Evolutionary conservation across 30 jellyfish, hydroid and myxozoan species (phyloP).

Genomic region (Catostylus mosaicus): DNA sequence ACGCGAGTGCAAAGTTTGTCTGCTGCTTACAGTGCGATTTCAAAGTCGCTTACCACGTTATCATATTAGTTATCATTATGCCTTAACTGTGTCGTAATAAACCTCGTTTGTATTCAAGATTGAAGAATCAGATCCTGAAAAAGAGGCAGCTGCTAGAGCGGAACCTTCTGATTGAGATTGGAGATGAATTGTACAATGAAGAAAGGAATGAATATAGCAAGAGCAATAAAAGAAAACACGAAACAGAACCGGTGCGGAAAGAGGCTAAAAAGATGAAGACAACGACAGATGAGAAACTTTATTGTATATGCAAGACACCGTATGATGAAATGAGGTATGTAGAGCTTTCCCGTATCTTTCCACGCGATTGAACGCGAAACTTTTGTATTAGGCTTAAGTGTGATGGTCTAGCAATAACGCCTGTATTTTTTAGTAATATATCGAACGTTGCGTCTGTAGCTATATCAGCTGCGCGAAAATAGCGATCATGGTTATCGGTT

Average conservation of each 20-base stretch:
- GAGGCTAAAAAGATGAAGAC: conserved; percentile 14
- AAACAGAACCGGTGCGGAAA: conserved; percentile 15
- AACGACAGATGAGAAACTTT: conserved; percentile 58
- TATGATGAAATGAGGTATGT: conserved; percentile 81
- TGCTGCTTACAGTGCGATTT: no score
- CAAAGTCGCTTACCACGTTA: no score
- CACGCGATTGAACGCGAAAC: no score
- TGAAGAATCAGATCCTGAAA: conserved; percentile 55
- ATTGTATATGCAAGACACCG: conserved; percentile 94
- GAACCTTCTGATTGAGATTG: conserved; percentile 52
- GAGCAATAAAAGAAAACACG: conserved; percentile 50
- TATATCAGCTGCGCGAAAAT: no score
- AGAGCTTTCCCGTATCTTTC: no score
- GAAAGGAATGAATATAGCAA: conserved; percentile 7
- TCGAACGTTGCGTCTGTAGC: no score
- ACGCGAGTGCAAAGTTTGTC: no score
- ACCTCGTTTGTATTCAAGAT: conserved; percentile 4
- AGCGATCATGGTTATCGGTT: no score
- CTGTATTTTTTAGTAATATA: no score
- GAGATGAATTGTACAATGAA: conserved; percentile 53
- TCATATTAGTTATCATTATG: no score
- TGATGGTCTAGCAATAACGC: no score
- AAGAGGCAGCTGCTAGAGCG: conserved; percentile 73
- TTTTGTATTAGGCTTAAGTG: no score
- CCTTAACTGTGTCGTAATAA: neutral